phyloP scores from a whole-genome alignment of 2,888 invertebrate species.

The Oxycera nigricornis region DNA sequence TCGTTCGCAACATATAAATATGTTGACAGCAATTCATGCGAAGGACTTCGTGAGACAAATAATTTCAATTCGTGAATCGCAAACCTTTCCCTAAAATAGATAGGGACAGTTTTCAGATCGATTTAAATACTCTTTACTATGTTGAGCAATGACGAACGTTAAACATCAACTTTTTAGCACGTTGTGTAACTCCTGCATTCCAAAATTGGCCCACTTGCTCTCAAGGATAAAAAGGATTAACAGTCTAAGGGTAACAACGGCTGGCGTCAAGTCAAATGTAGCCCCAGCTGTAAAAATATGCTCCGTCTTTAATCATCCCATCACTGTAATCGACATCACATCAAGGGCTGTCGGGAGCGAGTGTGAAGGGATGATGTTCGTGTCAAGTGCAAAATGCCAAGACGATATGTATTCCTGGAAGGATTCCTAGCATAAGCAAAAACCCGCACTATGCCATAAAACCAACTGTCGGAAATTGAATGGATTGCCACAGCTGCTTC shows the following conservation, averaged over 20 bases:
- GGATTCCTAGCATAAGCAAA: slow-evolving; percentile 14
- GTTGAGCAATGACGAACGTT: too few relatives aligned
- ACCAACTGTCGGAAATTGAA: slow-evolving; percentile 44
- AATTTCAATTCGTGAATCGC: too few relatives aligned
- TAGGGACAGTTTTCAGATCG: too few relatives aligned
- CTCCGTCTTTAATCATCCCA: slow-evolving; percentile 25
- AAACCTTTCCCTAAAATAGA: too few relatives aligned
- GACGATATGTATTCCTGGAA: neutral
- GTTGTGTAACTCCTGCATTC: neutral
- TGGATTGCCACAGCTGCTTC: slow-evolving; percentile 47
- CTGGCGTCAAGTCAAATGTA: slow-evolving; percentile 12
- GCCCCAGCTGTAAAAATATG: slow-evolving; percentile 39
- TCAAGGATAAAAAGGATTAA: slow-evolving; percentile 1
- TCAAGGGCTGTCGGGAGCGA: neutral
- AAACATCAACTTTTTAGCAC: slow-evolving; percentile 43
- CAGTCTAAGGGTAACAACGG: neutral
- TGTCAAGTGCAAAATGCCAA: slow-evolving; percentile 8
- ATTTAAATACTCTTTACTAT: too few relatives aligned
- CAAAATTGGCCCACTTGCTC: neutral
- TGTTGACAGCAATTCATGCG: too few relatives aligned
- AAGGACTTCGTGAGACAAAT: too few relatives aligned
- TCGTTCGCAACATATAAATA: neutral
- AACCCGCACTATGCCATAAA: slow-evolving; percentile 30
- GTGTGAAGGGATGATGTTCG: slow-evolving; percentile 2
- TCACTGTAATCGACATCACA: slow-evolving; percentile 16